Evolutionary conservation across 2,113 vertebrate genomes (phyloP), one percentile per base, ranked within the genome.

Genomic region (Pluvialis apricaria): DNA sequence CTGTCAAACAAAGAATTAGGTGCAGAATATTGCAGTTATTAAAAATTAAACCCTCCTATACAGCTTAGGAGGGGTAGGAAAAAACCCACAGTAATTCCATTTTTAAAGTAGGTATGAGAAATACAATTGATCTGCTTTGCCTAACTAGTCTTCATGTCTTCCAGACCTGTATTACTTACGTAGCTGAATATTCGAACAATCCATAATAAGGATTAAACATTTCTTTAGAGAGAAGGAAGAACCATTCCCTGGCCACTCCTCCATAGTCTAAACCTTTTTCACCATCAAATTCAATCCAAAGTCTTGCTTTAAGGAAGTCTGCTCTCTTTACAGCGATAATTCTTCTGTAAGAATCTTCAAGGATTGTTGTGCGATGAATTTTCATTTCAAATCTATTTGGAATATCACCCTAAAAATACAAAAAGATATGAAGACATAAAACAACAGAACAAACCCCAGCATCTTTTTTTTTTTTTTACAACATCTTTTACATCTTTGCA

Each of bases 131-230:
- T 52, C 29, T 60, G 31, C 22, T 61, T 81, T 92, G 47, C 19
- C 11, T 16, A 73, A 40, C 20, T 22, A n/a, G 38, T 29, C 32
- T 68, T 79, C 54, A 25, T 2, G 8, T 62, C n/a, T 94, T 76
- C 5, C n/a, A 62, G 42, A 91, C 34, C 10, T 6, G 14, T 47
- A n/a, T 64, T 38, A 99, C 99, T 99, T 97, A 99, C 99, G 99
- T 99, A 79, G 99, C 99, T 94, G 99, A 99, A 97, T 99, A 99
- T 92, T 99, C 99, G 45, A 99, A 99, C 72, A 99, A 97, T 89
- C 99, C 99, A 34, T 99, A 99, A 68, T 99, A 99, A 28, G 99
- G 99, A 97, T 99, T 99, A 96, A 99, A 99, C 99, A 99, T 99
- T 96, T 99, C 99, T 97, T 99, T 99, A 52, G 99, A 99, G 96